Conservation (phyloP, 2,113 vertebrate species). For the Vulpes lagopus region DNA sequence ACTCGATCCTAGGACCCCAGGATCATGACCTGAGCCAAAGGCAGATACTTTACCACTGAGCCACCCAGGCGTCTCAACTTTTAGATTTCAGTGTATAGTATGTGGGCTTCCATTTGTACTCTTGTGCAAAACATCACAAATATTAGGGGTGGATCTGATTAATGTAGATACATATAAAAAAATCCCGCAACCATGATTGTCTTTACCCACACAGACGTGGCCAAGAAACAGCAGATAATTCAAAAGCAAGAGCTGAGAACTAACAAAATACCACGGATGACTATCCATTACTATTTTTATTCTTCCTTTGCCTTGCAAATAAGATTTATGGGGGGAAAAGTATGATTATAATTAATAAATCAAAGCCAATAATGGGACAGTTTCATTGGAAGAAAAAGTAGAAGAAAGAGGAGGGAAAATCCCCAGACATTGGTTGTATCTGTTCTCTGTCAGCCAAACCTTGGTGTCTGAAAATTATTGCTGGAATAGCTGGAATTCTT, state of each 20-base stretch:
- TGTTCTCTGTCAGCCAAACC: conserved; percentile 61
- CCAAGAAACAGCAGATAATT: background rate
- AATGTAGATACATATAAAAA: background rate
- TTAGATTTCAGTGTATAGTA: conserved; percentile 11
- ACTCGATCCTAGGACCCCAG: too few relatives aligned
- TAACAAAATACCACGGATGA: background rate
- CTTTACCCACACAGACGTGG: background rate
- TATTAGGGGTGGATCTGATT: background rate
- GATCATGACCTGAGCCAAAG: too few relatives aligned
- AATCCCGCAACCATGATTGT: background rate
- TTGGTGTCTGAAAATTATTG: conserved; percentile 68
- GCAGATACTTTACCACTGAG: too few relatives aligned
- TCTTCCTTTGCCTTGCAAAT: conserved; percentile 63
- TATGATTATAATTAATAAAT: conserved; percentile 58
- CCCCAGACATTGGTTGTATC: conserved; percentile 32
- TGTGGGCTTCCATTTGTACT: conserved; percentile 16
- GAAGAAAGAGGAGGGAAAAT: conserved; percentile 57
- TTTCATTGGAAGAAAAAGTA: conserved; percentile 66
- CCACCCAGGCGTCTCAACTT: background rate
- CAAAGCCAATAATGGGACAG: conserved; percentile 59
- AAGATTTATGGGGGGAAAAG: conserved; percentile 58
- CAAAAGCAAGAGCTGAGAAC: background rate
- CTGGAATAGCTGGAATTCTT: conserved; percentile 69
- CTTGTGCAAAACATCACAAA: background rate
- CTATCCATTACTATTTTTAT: conserved; percentile 26